Percentiles rank a stretch among this genome's conserved stretches.
Evolutionary conservation across 1,140 invertebrate genomes (phyloP).

Genomic region (Aphelenchoides avenae): DNA sequence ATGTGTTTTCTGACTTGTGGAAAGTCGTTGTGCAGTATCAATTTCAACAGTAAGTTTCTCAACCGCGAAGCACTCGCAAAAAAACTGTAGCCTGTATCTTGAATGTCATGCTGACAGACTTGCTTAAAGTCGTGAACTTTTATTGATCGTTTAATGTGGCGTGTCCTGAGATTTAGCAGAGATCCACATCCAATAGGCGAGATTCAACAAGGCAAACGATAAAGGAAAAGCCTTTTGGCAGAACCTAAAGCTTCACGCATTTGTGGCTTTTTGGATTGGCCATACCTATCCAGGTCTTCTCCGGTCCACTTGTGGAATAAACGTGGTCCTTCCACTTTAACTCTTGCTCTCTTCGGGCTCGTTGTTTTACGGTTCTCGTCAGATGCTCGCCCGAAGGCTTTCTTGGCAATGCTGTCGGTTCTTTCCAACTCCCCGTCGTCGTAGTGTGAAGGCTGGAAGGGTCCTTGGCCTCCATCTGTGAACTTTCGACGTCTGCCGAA

Average conservation of each 20-base stretch:
- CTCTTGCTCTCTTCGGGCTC: slow-evolving; percentile 10
- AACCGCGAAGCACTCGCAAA: no score
- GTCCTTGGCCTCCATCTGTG: slow-evolving; percentile 20
- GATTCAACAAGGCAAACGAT: slow-evolving; percentile 50
- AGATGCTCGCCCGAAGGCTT: slow-evolving; percentile 39
- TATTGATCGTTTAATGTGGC: no score
- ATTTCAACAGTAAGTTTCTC: no score
- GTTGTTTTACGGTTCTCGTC: slow-evolving; percentile 18
- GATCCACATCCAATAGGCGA: slow-evolving; percentile 58
- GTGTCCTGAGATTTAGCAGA: slow-evolving; percentile 41
- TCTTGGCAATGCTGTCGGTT: slow-evolving; percentile 27
- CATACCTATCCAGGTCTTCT: slow-evolving; percentile 56
- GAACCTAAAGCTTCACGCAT: slow-evolving; percentile 44
- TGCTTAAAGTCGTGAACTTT: no score
- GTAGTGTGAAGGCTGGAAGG: slow-evolving; percentile 7
- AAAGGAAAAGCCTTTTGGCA: slow-evolving; percentile 58
- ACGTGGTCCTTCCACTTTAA: slow-evolving; percentile 48
- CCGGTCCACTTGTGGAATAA: slow-evolving; percentile 58
- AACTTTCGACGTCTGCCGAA: slow-evolving; percentile 13
- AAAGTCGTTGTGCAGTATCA: no score
- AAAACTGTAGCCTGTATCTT: no score
- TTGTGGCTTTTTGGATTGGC: slow-evolving; percentile 10
- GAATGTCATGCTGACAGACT: no score
- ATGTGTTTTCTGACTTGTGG: no score
- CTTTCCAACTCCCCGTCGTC: slow-evolving; percentile 10